Conservation (phyloP, 2,113 vertebrate species). For the Baryphthengus martii region DNA sequence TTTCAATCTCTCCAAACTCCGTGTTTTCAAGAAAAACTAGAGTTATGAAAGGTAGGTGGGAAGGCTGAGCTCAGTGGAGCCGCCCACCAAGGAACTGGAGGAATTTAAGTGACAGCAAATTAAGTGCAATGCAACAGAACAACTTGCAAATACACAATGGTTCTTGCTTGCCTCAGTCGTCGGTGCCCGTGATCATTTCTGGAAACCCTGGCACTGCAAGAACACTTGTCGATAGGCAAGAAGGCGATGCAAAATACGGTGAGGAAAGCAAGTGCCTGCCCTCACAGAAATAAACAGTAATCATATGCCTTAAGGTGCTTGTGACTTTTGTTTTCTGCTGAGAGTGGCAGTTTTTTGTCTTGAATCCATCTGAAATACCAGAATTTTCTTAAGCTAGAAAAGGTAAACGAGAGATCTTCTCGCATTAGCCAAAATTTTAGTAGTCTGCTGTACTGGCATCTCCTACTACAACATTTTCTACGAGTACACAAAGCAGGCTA, state of each 20-base stretch:
- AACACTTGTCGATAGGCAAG: not conserved
- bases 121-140: not conserved
- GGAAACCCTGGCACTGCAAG: not conserved
- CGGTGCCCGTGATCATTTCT: not conserved
- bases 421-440: not conserved
- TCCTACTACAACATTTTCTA: not conserved
- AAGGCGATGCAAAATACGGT: not conserved
- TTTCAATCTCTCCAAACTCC: not conserved
- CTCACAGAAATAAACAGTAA: not conserved
- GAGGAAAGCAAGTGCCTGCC: not conserved
- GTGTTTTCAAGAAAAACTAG: not conserved
- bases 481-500: accelerated
- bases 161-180: not conserved
- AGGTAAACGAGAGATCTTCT: not conserved
- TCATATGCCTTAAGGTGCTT: not conserved
- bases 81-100: not conserved
- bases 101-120: not conserved
- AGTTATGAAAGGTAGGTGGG: not conserved
- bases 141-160: not conserved
- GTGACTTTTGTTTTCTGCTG: not conserved
- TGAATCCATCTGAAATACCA: not conserved
- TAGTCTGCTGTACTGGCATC: not conserved
- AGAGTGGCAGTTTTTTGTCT: not conserved
- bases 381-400: not conserved
- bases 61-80: not conserved